Evolutionary conservation across 1,140 invertebrate genomes (phyloP), one percentile per base, ranked within the genome.

Genomic region (Asobara japonica): DNA sequence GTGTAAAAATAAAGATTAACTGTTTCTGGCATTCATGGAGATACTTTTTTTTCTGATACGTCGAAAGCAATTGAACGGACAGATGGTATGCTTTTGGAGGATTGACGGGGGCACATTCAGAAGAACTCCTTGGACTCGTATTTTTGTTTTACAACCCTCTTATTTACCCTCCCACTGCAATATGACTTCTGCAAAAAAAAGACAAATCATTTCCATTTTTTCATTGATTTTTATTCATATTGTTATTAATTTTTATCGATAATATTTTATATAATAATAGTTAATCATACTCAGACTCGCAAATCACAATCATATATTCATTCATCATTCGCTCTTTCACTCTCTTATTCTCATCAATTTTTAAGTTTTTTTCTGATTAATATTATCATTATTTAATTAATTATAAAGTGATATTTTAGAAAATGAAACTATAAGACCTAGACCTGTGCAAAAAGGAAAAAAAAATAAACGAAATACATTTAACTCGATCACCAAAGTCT

Each of bases 401-500:
- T 76, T 77, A 66, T 80, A 64, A 75, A 72, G 73, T 60, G 77
- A 73, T 71, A 64, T 69, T 31, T 31, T 20, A 61, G 48, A 64
- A 70, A 68, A 67, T 64, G 38, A 72, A 62, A 36, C 56, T 67
- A 76, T 78, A 77, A 76, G 77, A 81, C 77, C 75, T 77, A 76
- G 74, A 75, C 78, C 78, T 66, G n/a, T 65, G 71, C 38, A 75
- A 73, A 75, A 56, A 71, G 60, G 69, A 45, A 69, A 68, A 73
- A 41, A 65, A 36, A 62, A 62, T 62, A 69, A 76, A n/a, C n/a
- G n/a, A n/a, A n/a, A n/a, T n/a, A 45, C 61, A 65, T 56, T 61
- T 69, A 33, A 48, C 1, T 10, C 11, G n/a, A 45, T 33, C 62
- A 25, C 22, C 33, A 60, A 29, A 30, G 45, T 45, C 41, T 1